Evolutionary conservation across 64 coral and sea anemone species (phyloP).

Genomic region (Platygyra sinensis): DNA sequence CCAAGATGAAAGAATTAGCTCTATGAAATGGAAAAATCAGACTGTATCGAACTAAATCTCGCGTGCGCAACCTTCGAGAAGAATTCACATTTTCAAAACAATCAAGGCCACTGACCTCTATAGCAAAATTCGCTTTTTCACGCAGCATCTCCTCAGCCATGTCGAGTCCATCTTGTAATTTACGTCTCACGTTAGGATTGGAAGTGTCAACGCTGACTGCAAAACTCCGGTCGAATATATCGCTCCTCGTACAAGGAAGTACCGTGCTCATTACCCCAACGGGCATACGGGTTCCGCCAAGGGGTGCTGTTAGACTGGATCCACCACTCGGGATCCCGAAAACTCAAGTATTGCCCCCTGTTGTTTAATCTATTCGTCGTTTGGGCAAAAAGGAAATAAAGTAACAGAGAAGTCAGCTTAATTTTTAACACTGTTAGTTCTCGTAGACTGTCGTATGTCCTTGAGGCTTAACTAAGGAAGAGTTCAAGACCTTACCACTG

Average conservation of each 20-base stretch:
- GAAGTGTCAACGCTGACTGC: conserved; percentile 61
- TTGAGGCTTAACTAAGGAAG: too few species aligned
- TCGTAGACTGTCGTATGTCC: too few species aligned
- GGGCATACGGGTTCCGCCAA: conserved; percentile 75
- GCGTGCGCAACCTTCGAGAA: background rate
- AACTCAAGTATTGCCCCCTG: conserved; percentile 70
- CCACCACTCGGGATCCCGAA: conserved; percentile 87
- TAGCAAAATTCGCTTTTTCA: conserved; percentile 56
- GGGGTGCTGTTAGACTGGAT: conserved; percentile 57
- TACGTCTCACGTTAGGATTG: conserved; percentile 53
- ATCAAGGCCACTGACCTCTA: conserved; percentile 58
- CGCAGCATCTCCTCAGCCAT: conserved; percentile 39
- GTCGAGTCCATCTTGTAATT: conserved; percentile 61
- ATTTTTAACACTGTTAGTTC: too few species aligned
- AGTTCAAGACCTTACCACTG: too few species aligned
- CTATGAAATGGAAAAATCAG: too few species aligned
- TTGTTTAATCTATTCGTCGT: conserved; percentile 60
- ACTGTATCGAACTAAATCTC: too few species aligned
- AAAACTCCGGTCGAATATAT: conserved; percentile 74
- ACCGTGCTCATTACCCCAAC: conserved; percentile 56
- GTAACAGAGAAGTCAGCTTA: background rate
- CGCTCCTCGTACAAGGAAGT: conserved; percentile 75
- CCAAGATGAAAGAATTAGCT: too few species aligned
- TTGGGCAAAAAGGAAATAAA: background rate
- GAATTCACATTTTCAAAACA: background rate